These are phyloP conservation scores for Tolypeutes matacus DNA, from an alignment of 2,797 vertebrate species.

Conservation along the genomic window DNA sequence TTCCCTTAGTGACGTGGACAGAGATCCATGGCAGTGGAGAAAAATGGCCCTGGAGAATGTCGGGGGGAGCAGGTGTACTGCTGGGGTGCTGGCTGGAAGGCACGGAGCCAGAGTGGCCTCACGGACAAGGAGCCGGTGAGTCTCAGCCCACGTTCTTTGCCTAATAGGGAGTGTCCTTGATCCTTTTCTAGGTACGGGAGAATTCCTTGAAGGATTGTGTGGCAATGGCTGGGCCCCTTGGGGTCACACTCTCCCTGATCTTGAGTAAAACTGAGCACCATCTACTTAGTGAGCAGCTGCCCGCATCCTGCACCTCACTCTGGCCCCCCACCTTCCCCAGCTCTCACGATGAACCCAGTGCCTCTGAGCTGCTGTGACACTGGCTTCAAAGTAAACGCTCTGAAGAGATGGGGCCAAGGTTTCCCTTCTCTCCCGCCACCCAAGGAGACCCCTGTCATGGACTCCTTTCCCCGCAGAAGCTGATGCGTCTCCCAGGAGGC, in stretches of 20 bases:
- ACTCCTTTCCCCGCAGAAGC: conserved; percentile 87
- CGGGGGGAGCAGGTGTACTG: too few relatives aligned
- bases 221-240: conserved; percentile 65
- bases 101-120: too few relatives aligned
- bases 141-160: too few relatives aligned
- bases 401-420: conserved; percentile 70
- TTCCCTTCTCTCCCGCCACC: neutral
- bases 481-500: conserved; percentile 95
- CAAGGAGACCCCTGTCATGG: neutral
- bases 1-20: too few relatives aligned
- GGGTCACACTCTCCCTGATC: conserved; percentile 94
- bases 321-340: accelerated
- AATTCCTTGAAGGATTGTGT: too few relatives aligned
- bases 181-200: too few relatives aligned
- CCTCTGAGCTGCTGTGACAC: conserved; percentile 72
- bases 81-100: too few relatives aligned
- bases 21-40: too few relatives aligned
- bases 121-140: too few relatives aligned
- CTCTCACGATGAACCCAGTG: conserved; percentile 73
- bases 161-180: too few relatives aligned
- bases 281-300: conserved; percentile 92
- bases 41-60: too few relatives aligned
- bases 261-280: conserved; percentile 91
- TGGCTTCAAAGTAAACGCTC: conserved; percentile 86
- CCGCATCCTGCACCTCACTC: too few relatives aligned